Evolutionary conservation across 2,113 vertebrate species (phyloP).

Genomic region (Brachionichthys hirsutus): DNA sequence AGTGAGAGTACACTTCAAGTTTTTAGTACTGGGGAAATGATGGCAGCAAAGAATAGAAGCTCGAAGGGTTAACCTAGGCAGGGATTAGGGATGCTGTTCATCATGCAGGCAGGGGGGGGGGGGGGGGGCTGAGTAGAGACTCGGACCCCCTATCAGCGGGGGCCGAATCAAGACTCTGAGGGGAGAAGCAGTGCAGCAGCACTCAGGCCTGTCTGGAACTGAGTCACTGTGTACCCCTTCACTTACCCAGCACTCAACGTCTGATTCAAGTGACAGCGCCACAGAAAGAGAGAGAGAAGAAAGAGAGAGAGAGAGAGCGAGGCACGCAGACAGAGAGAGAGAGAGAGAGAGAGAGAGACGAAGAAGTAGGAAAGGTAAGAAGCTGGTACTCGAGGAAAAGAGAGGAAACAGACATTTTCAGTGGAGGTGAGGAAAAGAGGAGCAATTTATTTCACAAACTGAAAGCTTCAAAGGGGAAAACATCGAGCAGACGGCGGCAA

Average conservation of each 20-base stretch:
- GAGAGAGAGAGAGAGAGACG: slow-evolving; percentile 34
- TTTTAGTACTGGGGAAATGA: not conserved
- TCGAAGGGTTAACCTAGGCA: slow-evolving; percentile 32
- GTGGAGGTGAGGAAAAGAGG: slow-evolving; percentile 52
- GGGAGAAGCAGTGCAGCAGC: slow-evolving; percentile 52
- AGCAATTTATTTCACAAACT: slow-evolving; percentile 64
- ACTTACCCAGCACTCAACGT: slow-evolving; percentile 67
- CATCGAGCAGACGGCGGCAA: slow-evolving; percentile 29
- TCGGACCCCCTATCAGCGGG: slow-evolving; percentile 49
- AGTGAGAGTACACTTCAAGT: not conserved
- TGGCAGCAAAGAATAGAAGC: slow-evolving; percentile 12
- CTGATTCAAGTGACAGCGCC: slow-evolving; percentile 69
- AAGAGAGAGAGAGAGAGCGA: not conserved
- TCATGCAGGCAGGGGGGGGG: slow-evolving; percentile 31
- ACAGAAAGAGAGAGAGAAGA: slow-evolving; percentile 35
- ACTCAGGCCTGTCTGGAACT: slow-evolving; percentile 62
- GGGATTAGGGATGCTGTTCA: slow-evolving; percentile 47
- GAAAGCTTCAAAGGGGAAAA: slow-evolving; percentile 54
- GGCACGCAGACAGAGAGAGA: slow-evolving; percentile 6
- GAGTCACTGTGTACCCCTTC: slow-evolving; percentile 61
- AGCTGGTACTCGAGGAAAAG: slow-evolving; percentile 54
- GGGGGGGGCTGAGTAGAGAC: slow-evolving; percentile 26
- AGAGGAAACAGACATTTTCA: slow-evolving; percentile 64
- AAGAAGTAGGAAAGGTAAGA: slow-evolving; percentile 57
- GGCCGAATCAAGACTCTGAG: slow-evolving; percentile 62